Evolutionary conservation across 2,888 invertebrate species (phyloP), one percentile per base, ranked within the genome.

Genomic region (Herminia tarsipennalis): DNA sequence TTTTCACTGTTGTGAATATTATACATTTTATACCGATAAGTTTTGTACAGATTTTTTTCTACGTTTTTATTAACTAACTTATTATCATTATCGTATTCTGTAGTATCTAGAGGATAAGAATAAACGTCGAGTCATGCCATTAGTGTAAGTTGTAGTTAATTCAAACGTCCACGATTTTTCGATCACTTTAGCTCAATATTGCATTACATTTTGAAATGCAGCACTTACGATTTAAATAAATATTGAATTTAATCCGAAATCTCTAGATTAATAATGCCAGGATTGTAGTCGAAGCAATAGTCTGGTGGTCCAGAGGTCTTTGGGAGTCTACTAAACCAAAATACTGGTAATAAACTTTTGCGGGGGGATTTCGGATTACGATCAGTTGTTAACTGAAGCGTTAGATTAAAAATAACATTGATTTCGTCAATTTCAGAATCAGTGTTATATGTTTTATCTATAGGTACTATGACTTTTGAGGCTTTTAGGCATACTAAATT

Each of bases 41-140:
- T 75, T 70, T 86, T 89, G 89, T 88, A 90, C 88, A 89, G 86
- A 74, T 60, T 59, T 70, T n/a, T 57, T 60, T 72, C 60, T 73
- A 71, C 41, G 24, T 59, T 56, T 64, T 46, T 78, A 76, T 70
- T 73, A 69, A 70, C 66, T 74, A 70, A 57, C 50, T 56, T 65
- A 59, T 56, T 57, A 56, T 55, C 48, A 57, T 53, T 64, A 37
- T 66, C 57, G 48, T 64, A 48, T 65, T 65, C 58, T 68, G 76
- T 76, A 67, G 56, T 71, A 66, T 72, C 65, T 81, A 83, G 75
- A 61, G 52, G 57, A 63, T 86, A 83, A 78, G 82, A 53, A 76
- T 81, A 80, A 79, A 76, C 70, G 78, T 85, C 81, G 82, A 91
- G 90, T 91, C 90, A 91, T 88, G 89, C 88, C 89, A 87, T 85